Evolutionary conservation across 2,888 invertebrate species (phyloP).

Genomic region (Syritta pipiens): DNA sequence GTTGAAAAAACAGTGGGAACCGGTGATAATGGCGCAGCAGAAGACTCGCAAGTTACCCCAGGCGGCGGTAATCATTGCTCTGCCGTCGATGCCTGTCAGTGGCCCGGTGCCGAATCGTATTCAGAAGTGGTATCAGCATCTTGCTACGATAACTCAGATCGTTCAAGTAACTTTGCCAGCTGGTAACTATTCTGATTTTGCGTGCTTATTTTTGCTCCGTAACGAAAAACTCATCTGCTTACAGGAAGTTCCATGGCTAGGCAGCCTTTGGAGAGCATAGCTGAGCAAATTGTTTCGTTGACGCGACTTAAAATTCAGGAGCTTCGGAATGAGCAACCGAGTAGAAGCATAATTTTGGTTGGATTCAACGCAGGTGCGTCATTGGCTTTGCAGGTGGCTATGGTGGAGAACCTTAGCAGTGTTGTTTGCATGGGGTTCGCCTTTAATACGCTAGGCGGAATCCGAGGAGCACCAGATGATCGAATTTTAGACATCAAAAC

Average conservation of each 20-base stretch:
- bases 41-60: slow-evolving; percentile 86
- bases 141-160: slow-evolving; percentile 85
- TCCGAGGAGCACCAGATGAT: slow-evolving; percentile 88
- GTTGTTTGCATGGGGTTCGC: slow-evolving; percentile 90
- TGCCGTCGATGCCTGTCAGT: slow-evolving; percentile 81
- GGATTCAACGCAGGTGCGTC: slow-evolving; percentile 89
- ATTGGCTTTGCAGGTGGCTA: slow-evolving; percentile 87
- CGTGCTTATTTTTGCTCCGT: background rate
- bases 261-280: slow-evolving; percentile 79
- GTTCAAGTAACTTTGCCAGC: slow-evolving; percentile 79
- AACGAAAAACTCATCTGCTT: background rate
- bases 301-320: slow-evolving; percentile 87
- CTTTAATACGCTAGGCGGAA: slow-evolving; percentile 85
- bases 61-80: slow-evolving; percentile 84
- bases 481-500: slow-evolving; percentile 85
- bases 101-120: slow-evolving; percentile 81
- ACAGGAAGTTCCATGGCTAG: slow-evolving; percentile 74
- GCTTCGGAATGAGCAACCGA: slow-evolving; percentile 84
- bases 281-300: slow-evolving; percentile 84
- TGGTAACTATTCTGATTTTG: slow-evolving; percentile 69
- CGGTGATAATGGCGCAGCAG: slow-evolving; percentile 81
- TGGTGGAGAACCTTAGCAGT: slow-evolving; percentile 86
- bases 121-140: slow-evolving; percentile 85
- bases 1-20: slow-evolving; percentile 85
- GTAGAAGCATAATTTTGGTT: slow-evolving; percentile 86